Percentiles rank a stretch among this genome's conserved stretches.
Conservation (phyloP, 2,888 invertebrate species). For the Drosophila formosana region DNA sequence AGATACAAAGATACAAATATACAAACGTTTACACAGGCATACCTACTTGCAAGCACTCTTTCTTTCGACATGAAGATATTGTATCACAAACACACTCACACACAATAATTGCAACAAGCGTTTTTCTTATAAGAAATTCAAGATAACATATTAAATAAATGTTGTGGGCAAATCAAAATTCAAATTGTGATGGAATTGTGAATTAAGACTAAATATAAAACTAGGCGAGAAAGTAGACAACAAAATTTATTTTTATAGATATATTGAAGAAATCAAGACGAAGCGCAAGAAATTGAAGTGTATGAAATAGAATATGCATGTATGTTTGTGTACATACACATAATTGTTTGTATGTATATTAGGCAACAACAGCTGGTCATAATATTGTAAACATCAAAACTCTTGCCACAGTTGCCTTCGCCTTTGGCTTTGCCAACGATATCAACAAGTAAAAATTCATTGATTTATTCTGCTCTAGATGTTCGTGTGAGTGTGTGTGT, state of each 20-base stretch:
- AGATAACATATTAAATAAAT: not conserved
- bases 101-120: constrained; percentile 5
- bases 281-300: not conserved
- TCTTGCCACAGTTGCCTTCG: not conserved
- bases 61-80: constrained; percentile 51
- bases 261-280: not conserved
- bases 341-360: constrained; percentile 1
- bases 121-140: constrained; percentile 7
- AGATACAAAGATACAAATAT: constrained; percentile 37
- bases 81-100: constrained; percentile 21
- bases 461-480: not conserved
- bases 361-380: constrained; percentile 51
- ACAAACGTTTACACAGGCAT: constrained; percentile 5
- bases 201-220: not conserved
- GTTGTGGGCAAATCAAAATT: not conserved
- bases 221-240: not conserved
- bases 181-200: constrained; percentile 5
- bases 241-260: not conserved
- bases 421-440: not conserved
- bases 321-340: constrained; percentile 6
- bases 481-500: not conserved
- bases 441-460: not conserved
- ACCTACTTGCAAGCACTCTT: constrained; percentile 34
- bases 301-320: constrained; percentile 3
- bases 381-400: constrained; percentile 47